Conservation (phyloP, 1,140 invertebrate genomes). For the Aplysia californica region DNA sequence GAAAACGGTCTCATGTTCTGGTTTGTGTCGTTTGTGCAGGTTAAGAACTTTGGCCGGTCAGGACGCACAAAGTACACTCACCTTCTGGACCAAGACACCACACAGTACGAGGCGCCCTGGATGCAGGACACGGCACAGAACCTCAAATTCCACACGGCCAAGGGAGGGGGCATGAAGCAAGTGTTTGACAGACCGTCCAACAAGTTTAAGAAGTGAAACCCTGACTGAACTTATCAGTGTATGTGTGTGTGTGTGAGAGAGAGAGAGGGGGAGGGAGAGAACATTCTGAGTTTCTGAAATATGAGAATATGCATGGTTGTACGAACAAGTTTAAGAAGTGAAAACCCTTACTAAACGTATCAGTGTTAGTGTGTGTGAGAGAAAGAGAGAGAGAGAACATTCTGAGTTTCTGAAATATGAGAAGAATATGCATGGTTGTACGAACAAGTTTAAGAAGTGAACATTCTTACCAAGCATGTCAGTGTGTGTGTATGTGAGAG, state of each 20-base stretch:
- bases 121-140: constrained; percentile 88
- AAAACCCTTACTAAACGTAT: background rate
- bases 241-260: background rate
- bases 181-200: constrained; percentile 84
- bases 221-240: background rate
- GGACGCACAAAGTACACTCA: constrained; percentile 99
- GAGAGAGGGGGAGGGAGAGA: background rate
- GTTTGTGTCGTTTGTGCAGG: no score
- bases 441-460: background rate
- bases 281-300: background rate
- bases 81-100: constrained; percentile 99
- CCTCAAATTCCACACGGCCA: constrained; percentile 88
- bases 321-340: background rate
- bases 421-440: no score
- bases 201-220: constrained; percentile 35
- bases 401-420: background rate
- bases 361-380: background rate
- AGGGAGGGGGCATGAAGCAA: constrained; percentile 96
- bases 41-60: constrained; percentile 99
- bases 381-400: background rate
- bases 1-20: no score
- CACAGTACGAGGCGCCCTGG: constrained; percentile 98
- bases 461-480: background rate
- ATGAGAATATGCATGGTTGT: no score
- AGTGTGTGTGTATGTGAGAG: background rate